Evolutionary conservation across 2,797 vertebrate species (phyloP), one percentile per base, ranked within the genome.

Genomic region (Liparis tanakae): DNA sequence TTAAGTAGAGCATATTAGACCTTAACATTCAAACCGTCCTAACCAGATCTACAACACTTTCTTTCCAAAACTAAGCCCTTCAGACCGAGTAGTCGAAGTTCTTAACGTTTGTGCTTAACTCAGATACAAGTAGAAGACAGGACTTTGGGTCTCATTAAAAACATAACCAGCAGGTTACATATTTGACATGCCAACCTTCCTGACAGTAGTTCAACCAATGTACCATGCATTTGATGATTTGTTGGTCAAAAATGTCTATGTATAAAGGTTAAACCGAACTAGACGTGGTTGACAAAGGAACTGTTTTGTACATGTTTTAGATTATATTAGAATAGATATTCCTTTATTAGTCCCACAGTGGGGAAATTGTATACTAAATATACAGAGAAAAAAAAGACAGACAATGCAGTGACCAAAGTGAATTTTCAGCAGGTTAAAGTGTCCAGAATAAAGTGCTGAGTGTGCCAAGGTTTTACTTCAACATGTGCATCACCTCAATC

Each of bases 161-260:
- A 74, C 37, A 41, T 61, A 20, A n/a, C 39, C 37, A 75, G 30
- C 44, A 56, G 41, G 64, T 37, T 48, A 64, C 54, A 59, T 67
- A 34, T 79, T 76, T 78, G 18, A 69, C 25, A 64, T 10, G 13
- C 10, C 50, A 62, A 58, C 39, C 53, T 33, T 74, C 14, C 55
- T 81, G 75, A 74, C 68, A 82, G 66, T 39, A 74, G 41, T 68
- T 58, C 54, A 36, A 58, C 25, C 46, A 50, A 58, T 46, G 62
- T 72, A 64, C 58, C 58, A 72, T 53, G 43, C 56, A 51, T 64
- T 48, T 74, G 22, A 18, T 36, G 48, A 72, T 50, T 37, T 20
- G 15, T 9, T 1, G 18, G 37, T 1, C n/a, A 43, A 58, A 57
- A 48, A 34, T 0, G 15, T n/a, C 7, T 33, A 4, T 10, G 8